Evolutionary conservation across 2,797 vertebrate species (phyloP).

Genomic region (Caiman crocodilus): DNA sequence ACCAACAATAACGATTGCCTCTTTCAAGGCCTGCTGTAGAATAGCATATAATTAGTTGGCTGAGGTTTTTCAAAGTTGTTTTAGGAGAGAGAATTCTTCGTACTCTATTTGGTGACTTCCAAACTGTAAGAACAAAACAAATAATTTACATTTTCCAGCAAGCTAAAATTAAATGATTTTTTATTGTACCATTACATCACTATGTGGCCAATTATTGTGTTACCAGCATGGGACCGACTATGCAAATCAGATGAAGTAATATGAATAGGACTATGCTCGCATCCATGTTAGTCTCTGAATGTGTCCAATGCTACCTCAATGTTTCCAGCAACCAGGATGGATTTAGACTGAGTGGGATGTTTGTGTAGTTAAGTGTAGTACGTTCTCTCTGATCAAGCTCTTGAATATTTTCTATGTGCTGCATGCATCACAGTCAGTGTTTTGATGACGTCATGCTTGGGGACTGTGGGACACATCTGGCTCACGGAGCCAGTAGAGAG

Average conservation of each 20-base stretch:
- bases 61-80: slow-evolving; percentile 18
- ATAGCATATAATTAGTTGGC: slow-evolving; percentile 48
- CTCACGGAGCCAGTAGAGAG: too few relatives aligned
- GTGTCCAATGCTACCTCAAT: slow-evolving; percentile 20
- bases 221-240: slow-evolving; percentile 1
- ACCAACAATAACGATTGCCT: slow-evolving; percentile 58
- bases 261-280: slow-evolving; percentile 28
- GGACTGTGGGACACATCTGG: too few relatives aligned
- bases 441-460: background rate
- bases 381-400: background rate
- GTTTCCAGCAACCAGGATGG: slow-evolving; percentile 11
- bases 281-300: slow-evolving; percentile 35
- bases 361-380: slow-evolving; percentile 12
- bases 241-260: slow-evolving; percentile 36
- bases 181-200: background rate
- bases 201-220: slow-evolving; percentile 38
- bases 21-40: slow-evolving; percentile 50
- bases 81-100: slow-evolving; percentile 45
- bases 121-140: slow-evolving; percentile 15
- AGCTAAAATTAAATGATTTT: slow-evolving; percentile 1
- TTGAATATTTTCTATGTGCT: background rate
- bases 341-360: slow-evolving; percentile 1
- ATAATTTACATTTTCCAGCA: background rate
- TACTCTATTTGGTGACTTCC: slow-evolving; percentile 14
- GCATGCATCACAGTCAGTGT: background rate